A percentile compares a stretch with the other conserved stretches of the same genome.
phyloP scores from a whole-genome alignment of 2,797 vertebrate genomes.

The Emys orbicularis region DNA sequence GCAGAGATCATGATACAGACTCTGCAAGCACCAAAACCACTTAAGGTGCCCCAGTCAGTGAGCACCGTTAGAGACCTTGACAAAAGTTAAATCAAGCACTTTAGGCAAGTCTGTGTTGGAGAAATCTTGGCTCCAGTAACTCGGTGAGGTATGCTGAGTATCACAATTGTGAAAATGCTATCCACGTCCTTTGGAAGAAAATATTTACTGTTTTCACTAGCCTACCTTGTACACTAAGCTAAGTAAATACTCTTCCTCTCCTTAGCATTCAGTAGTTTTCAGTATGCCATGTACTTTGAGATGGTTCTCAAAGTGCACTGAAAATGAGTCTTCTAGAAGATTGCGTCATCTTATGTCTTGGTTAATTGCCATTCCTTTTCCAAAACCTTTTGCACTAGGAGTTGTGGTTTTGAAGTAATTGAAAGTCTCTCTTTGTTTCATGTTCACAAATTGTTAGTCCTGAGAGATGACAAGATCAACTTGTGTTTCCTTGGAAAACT shows the following conservation, averaged over 20 bases:
- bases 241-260: slow-evolving; percentile 24
- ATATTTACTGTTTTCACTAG: neutral
- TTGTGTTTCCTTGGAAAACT: slow-evolving; percentile 76
- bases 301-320: slow-evolving; percentile 53
- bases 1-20: fast-evolving
- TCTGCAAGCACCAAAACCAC: fast-evolving
- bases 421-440: slow-evolving; percentile 79
- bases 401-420: slow-evolving; percentile 79
- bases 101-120: neutral
- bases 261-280: slow-evolving; percentile 12
- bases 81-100: neutral
- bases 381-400: slow-evolving; percentile 65
- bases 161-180: fast-evolving
- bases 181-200: neutral
- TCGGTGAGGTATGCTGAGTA: fast-evolving
- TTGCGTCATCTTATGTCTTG: slow-evolving; percentile 76
- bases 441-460: slow-evolving; percentile 78
- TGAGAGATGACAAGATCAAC: slow-evolving; percentile 79
- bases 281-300: slow-evolving; percentile 61
- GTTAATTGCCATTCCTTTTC: slow-evolving; percentile 77
- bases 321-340: slow-evolving; percentile 69
- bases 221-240: fast-evolving
- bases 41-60: neutral
- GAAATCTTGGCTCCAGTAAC: neutral
- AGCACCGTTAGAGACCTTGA: neutral